Conservation (phyloP, 2,113 vertebrate genomes). For the Guaruba guarouba region DNA sequence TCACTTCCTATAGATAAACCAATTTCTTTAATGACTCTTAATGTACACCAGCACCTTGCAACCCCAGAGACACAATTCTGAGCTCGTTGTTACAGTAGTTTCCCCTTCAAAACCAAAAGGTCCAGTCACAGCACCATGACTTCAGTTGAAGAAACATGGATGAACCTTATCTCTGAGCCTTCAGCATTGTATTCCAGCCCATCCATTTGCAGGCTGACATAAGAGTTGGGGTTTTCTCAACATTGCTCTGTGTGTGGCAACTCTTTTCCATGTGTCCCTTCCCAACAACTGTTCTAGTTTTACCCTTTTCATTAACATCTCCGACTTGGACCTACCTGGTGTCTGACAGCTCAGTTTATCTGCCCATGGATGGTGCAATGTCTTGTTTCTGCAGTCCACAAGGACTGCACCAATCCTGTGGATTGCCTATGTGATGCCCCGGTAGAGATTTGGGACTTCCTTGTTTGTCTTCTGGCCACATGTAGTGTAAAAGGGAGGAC, state of each 20-base stretch:
- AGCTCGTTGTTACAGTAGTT: not conserved
- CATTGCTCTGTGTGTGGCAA: fast-evolving
- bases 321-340: not conserved
- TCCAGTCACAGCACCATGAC: not conserved
- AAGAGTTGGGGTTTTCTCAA: not conserved
- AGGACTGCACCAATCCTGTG: not conserved
- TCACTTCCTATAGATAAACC: not conserved
- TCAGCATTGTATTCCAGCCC: not conserved
- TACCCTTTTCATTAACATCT: not conserved
- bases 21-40: not conserved
- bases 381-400: not conserved
- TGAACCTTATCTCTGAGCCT: not conserved
- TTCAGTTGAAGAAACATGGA: too few species aligned
- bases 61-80: too few species aligned
- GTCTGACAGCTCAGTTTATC: not conserved
- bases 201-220: fast-evolving
- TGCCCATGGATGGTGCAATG: not conserved
- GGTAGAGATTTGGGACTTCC: too few species aligned
- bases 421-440: too few species aligned
- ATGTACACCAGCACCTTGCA: not conserved
- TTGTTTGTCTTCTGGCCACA: not conserved
- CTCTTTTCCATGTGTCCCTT: not conserved
- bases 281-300: not conserved
- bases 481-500: not conserved
- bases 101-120: not conserved